Conservation (phyloP, 2,113 vertebrate species). For the Embiotoca jacksoni region DNA sequence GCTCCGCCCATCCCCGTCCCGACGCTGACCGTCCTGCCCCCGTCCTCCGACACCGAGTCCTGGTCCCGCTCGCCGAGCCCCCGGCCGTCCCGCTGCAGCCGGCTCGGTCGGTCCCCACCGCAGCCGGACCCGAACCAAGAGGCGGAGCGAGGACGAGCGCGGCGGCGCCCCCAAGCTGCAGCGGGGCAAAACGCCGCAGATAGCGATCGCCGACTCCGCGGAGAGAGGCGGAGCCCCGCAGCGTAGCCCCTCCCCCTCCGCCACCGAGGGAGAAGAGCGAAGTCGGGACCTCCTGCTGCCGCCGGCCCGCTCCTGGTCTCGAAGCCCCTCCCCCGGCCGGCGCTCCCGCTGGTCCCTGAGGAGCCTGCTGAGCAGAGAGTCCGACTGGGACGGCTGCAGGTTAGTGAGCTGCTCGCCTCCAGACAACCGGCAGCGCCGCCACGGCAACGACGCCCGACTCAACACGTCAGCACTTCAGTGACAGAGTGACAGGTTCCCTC, state of each 20-base stretch:
- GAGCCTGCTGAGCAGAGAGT: conserved; percentile 83
- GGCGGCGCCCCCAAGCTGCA: conserved; percentile 11
- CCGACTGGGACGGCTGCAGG: conserved; percentile 84
- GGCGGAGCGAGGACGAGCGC: conserved; percentile 45
- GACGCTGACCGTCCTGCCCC: conserved; percentile 79
- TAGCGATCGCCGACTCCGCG: conserved; percentile 16
- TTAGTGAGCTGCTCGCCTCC: conserved; percentile 66
- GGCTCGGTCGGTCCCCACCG: conserved; percentile 41
- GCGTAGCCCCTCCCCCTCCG: conserved; percentile 24
- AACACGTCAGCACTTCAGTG: too few species aligned
- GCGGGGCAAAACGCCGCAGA: conserved; percentile 31
- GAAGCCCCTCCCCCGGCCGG: conserved; percentile 80
- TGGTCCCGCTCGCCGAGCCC: conserved; percentile 85
- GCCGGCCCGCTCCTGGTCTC: conserved; percentile 76
- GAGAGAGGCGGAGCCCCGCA: not conserved
- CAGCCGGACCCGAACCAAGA: conserved; percentile 59
- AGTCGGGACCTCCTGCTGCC: conserved; percentile 69
- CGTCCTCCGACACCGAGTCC: conserved; percentile 83
- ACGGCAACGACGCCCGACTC: too few species aligned
- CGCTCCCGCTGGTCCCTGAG: conserved; percentile 83
- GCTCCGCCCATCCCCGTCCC: conserved; percentile 77
- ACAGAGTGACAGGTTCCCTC: too few species aligned
- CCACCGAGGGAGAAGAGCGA: conserved; percentile 42
- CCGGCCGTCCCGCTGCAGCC: conserved; percentile 37
- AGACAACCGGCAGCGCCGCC: too few species aligned